Conservation (phyloP, 2,113 vertebrate species). For the Heterotis niloticus region DNA sequence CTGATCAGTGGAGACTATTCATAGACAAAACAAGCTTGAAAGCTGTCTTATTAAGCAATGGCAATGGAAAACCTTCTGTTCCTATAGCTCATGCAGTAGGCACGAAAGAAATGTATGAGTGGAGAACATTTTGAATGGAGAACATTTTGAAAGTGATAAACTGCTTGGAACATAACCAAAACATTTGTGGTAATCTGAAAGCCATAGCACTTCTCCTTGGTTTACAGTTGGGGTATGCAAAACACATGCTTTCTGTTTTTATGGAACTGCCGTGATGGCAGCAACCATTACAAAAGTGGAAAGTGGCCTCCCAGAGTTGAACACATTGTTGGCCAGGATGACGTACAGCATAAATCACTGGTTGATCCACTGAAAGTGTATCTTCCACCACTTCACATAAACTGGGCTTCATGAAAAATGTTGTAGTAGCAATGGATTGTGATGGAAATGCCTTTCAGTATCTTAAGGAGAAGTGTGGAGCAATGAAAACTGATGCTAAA, state of each 20-base stretch:
- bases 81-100: too few species aligned
- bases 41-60: too few species aligned
- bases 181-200: too few species aligned
- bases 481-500: background rate
- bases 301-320: background rate
- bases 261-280: background rate
- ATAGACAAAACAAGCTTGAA: too few species aligned
- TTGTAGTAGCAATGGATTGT: background rate
- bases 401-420: background rate
- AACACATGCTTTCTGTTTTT: background rate
- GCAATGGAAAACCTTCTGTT: too few species aligned
- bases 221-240: background rate
- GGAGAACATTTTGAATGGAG: too few species aligned
- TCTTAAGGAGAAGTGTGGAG: too few species aligned
- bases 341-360: background rate
- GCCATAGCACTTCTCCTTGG: too few species aligned
- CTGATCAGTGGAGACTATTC: too few species aligned
- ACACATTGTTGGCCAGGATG: background rate
- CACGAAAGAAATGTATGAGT: too few species aligned
- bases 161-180: too few species aligned
- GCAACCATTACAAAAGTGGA: background rate
- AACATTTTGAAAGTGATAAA: too few species aligned
- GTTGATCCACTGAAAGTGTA: conserved; percentile 1
- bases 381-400: background rate
- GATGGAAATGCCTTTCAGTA: background rate